phyloP scores from a whole-genome alignment of 2,797 vertebrate genomes.

The Arnoldichthys spilopterus region DNA sequence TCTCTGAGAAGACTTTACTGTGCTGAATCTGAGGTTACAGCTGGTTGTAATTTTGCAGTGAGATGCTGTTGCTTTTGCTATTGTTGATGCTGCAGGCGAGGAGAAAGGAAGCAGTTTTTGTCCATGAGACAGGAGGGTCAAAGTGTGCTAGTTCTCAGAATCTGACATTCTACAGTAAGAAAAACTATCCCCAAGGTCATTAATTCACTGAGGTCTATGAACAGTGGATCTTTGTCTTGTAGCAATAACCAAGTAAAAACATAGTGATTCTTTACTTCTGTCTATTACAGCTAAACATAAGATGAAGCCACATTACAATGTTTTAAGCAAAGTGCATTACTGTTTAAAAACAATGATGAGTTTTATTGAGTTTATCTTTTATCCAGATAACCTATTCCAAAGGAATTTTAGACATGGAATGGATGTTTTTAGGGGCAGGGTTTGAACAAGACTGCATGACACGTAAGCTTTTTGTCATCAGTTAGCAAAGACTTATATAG shows the following conservation, averaged over 20 bases:
- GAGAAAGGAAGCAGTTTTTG: conserved; percentile 33
- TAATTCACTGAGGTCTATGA: conserved; percentile 53
- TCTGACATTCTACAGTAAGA: conserved; percentile 50
- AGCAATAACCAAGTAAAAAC: conserved; percentile 49
- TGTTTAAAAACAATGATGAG: too few relatives aligned
- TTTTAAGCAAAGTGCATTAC: too few relatives aligned
- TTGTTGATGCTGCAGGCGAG: conserved; percentile 43
- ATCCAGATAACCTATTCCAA: neutral
- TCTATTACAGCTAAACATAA: neutral
- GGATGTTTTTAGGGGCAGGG: neutral
- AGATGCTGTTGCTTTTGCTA: neutral
- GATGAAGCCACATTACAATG: neutral
- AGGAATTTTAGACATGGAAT: neutral
- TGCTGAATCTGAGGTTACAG: conserved; percentile 15
- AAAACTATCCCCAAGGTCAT: conserved; percentile 56
- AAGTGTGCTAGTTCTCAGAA: conserved; percentile 34
- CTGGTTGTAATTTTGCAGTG: conserved; percentile 44
- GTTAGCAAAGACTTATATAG: too few relatives aligned
- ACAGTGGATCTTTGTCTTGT: conserved; percentile 15
- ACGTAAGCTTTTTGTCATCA: too few relatives aligned
- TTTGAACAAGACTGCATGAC: too few relatives aligned
- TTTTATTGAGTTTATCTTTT: too few relatives aligned
- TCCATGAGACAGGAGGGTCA: conserved; percentile 56
- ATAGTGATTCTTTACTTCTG: conserved; percentile 39
- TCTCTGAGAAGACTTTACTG: conserved; percentile 28